A percentile compares a stretch with the other conserved stretches of the same genome.
These are phyloP conservation scores for Tokudaia tokunoshimensis DNA, from an alignment of 2,797 vertebrate species.

Conservation along the genomic window DNA sequence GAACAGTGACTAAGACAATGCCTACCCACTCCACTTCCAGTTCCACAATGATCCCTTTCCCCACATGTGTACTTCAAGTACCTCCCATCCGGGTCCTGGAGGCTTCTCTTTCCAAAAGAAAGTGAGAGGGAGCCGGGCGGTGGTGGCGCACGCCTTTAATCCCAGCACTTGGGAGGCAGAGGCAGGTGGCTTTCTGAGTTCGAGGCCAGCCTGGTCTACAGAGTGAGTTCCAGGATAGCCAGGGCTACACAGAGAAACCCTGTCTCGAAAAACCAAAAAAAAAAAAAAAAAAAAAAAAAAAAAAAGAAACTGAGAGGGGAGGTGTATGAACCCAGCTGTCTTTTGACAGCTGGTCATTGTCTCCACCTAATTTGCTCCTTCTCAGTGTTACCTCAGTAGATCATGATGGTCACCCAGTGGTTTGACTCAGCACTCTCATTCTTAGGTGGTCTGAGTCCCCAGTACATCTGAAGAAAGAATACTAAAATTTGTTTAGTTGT, in stretches of 20 bases:
- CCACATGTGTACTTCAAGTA: neutral
- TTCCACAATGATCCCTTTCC: neutral
- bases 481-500: neutral
- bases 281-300: too few relatives aligned
- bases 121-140: neutral
- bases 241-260: too few relatives aligned
- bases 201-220: too few relatives aligned
- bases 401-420: too few relatives aligned
- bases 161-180: too few relatives aligned
- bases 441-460: neutral
- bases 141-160: too few relatives aligned
- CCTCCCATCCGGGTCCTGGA: neutral
- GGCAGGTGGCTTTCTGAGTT: too few relatives aligned
- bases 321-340: neutral
- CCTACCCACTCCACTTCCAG: neutral
- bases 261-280: too few relatives aligned
- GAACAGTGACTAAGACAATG: neutral
- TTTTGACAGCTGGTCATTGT: neutral
- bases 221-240: too few relatives aligned
- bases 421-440: neutral
- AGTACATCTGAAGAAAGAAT: neutral
- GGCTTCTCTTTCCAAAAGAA: neutral
- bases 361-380: neutral
- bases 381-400: neutral
- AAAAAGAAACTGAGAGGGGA: neutral